Evolutionary conservation across 2,888 invertebrate genomes (phyloP).

Genomic region (Heteromyza rotundicornis): DNA sequence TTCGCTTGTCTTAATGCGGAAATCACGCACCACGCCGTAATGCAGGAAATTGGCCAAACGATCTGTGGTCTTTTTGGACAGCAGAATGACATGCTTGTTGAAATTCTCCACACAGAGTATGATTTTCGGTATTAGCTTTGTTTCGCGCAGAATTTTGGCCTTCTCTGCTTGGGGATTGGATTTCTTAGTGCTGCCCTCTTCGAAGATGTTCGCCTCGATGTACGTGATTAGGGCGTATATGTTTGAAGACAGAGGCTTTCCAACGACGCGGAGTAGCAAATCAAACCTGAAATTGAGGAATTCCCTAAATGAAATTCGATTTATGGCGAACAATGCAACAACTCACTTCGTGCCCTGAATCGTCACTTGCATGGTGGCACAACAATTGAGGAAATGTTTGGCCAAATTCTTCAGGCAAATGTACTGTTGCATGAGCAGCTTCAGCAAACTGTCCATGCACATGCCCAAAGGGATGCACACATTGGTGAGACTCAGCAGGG

Average conservation of each 20-base stretch:
- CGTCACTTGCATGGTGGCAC: constrained; percentile 51
- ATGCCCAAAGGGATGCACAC: constrained; percentile 65
- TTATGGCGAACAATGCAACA: background rate
- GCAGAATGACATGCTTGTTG: constrained; percentile 66
- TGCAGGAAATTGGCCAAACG: constrained; percentile 66
- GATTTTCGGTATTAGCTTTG: constrained; percentile 68
- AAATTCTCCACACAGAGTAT: constrained; percentile 71
- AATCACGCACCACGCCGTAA: constrained; percentile 69
- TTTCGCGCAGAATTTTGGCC: constrained; percentile 67
- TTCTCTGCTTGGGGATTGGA: constrained; percentile 61
- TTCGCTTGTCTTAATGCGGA: constrained; percentile 66
- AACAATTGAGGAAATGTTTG: constrained; percentile 67
- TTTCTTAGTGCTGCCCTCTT: constrained; percentile 48
- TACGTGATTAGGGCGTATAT: constrained; percentile 67
- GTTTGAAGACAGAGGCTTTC: constrained; percentile 65
- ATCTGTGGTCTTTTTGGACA: constrained; percentile 67
- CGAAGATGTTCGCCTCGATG: constrained; percentile 64
- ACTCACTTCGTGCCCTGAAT: constrained; percentile 50
- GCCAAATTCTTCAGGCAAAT: constrained; percentile 66
- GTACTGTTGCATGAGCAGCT: constrained; percentile 66
- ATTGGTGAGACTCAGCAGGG: constrained; percentile 65
- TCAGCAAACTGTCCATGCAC: constrained; percentile 66
- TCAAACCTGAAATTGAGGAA: constrained; percentile 41
- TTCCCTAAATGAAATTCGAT: background rate
- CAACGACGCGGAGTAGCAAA: constrained; percentile 64